Evolutionary conservation across 2,888 invertebrate genomes (phyloP).

Genomic region (Eilema depressum): DNA sequence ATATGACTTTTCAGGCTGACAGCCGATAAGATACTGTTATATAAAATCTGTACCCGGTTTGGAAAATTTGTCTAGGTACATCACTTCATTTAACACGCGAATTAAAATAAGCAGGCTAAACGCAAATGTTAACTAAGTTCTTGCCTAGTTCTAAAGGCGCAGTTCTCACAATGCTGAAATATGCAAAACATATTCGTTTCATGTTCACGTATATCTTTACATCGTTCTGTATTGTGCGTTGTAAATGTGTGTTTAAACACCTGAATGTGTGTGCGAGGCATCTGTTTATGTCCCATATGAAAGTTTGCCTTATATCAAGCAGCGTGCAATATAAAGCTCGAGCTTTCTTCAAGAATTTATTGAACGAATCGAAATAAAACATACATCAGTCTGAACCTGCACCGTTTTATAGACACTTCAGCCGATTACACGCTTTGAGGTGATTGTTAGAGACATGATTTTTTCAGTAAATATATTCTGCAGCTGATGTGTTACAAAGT

Average conservation of each 20-base stretch:
- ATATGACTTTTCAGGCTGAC: not conserved
- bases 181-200: not conserved
- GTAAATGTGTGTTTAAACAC: not conserved
- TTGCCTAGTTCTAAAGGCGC: not conserved
- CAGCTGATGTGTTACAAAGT: not conserved
- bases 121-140: not conserved
- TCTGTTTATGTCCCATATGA: conserved; percentile 1
- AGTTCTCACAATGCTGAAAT: not conserved
- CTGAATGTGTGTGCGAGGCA: not conserved
- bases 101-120: not conserved
- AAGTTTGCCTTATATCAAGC: not conserved
- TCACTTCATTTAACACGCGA: too few species aligned
- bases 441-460: not conserved
- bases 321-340: not conserved
- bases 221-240: not conserved
- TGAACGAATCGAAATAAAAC: not conserved
- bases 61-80: too few species aligned
- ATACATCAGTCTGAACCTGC: conserved; percentile 1
- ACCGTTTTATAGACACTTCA: not conserved
- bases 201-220: not conserved
- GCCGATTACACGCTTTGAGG: conserved; percentile 4
- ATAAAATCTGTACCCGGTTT: too few species aligned
- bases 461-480: not conserved
- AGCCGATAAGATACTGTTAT: not conserved
- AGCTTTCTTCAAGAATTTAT: not conserved